Evolutionary conservation across 2,888 invertebrate species (phyloP).

Genomic region (Volucella bombylans): DNA sequence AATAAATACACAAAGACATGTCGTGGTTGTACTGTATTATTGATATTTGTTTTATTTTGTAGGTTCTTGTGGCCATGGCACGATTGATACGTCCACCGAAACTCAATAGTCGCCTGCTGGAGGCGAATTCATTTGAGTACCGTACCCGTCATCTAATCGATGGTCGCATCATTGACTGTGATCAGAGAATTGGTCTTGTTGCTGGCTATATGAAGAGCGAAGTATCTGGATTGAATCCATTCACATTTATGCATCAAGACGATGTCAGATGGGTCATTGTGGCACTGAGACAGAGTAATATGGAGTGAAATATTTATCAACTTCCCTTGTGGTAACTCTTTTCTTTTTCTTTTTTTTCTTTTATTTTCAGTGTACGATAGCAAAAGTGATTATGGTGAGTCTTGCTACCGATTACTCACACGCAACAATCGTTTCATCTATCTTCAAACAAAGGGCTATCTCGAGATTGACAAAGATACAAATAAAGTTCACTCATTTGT

Average conservation of each 20-base stretch:
- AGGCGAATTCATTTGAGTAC: slow-evolving; percentile 91
- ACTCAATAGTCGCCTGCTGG: slow-evolving; percentile 86
- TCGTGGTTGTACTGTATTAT: background rate
- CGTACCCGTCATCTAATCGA: slow-evolving; percentile 94
- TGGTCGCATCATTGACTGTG: slow-evolving; percentile 94
- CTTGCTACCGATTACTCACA: slow-evolving; percentile 92
- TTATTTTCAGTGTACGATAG: slow-evolving; percentile 91
- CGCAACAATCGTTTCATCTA: slow-evolving; percentile 93
- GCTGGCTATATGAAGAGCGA: slow-evolving; percentile 95
- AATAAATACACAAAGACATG: background rate
- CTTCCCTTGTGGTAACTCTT: background rate
- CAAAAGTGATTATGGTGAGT: slow-evolving; percentile 91
- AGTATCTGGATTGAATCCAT: slow-evolving; percentile 93
- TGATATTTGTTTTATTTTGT: background rate
- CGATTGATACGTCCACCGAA: slow-evolving; percentile 88
- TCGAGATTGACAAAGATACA: slow-evolving; percentile 90
- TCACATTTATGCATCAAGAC: slow-evolving; percentile 94
- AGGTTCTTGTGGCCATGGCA: slow-evolving; percentile 89
- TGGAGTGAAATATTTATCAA: background rate
- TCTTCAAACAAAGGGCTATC: slow-evolving; percentile 91
- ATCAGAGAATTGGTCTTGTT: slow-evolving; percentile 94
- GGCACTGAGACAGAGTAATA: slow-evolving; percentile 91
- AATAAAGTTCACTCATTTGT: slow-evolving; percentile 93
- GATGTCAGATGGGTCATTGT: slow-evolving; percentile 95
- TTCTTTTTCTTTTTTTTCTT: slow-evolving; percentile 11